Evolutionary conservation across 2,113 vertebrate genomes (phyloP), one percentile per base, ranked within the genome.

Genomic region (Parus major): DNA sequence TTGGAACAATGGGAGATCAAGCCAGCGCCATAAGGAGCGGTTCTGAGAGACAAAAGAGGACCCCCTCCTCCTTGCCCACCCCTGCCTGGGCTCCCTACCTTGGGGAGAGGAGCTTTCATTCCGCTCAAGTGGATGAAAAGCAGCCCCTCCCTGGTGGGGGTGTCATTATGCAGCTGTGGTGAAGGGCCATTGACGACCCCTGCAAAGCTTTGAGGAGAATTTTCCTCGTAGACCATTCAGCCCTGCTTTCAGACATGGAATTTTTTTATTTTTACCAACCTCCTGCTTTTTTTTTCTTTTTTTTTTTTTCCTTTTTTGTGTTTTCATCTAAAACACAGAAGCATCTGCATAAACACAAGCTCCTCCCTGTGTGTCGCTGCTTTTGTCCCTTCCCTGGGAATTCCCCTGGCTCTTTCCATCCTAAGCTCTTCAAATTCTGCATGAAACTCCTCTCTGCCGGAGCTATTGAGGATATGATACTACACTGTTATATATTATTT

Each of bases 221-320:
- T 91, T 84, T 95, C 53, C 31, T 46, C 17, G 1, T 0, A 4
- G 41, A 82, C 60, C 41, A 13, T 24, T 53, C 81, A 78, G 56
- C 60, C 23, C 17, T 9, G 3, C 0, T 76, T 87, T 85, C 46
- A 17, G 21, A 29, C 3, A 0, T 9, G 25, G 16, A 41, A 1
- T 55, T 57, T 63, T 63, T 33, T 61, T 41, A 28, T 55, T 39
- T 57, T 76, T 60, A 15, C 69, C 15, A 5, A 25, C 31, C 29
- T 81, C 52, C 41, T 20, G 24, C 9, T 49, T 85, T 64, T 35
- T 28, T 87, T 49, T 85, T 64, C 33, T 28, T 87, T 73, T 44
- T 28, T 87, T 73, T 44, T 52, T 21, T 73, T 44, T 28, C 82
- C 66, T 44, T 52, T 21, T 19, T 18, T 21, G 5, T 49, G 15